Conservation (phyloP, 2,888 invertebrate species). For the Dendrolimus pini region DNA sequence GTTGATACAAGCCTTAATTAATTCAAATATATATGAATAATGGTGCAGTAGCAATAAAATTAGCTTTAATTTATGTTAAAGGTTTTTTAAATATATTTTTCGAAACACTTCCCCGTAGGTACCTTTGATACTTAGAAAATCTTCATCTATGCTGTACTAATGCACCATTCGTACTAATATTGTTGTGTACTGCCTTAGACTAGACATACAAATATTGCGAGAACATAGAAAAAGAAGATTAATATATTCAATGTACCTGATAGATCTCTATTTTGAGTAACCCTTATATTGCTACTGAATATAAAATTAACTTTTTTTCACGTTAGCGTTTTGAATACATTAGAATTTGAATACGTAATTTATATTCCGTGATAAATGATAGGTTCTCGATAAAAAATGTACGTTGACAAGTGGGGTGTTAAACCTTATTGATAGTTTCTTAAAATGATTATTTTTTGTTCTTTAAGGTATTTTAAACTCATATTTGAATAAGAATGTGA, state of each 20-base stretch:
- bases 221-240: too few species aligned
- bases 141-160: too few species aligned
- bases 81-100: not conserved
- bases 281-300: slow-evolving; percentile 20
- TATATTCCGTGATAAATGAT: slow-evolving; percentile 41
- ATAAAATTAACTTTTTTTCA: slow-evolving; percentile 27
- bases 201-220: too few species aligned
- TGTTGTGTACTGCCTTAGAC: too few species aligned
- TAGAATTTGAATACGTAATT: slow-evolving; percentile 28
- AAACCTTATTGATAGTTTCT: slow-evolving; percentile 21
- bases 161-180: too few species aligned
- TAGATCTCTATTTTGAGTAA: not conserved
- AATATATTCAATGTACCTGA: too few species aligned
- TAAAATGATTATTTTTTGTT: slow-evolving; percentile 13
- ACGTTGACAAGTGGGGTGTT: slow-evolving; percentile 11
- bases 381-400: slow-evolving; percentile 18
- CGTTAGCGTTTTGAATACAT: slow-evolving; percentile 31
- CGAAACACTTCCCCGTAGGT: too few species aligned
- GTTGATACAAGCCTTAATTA: too few species aligned
- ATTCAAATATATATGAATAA: not conserved
- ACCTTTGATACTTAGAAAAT: too few species aligned
- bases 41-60: not conserved
- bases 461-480: not conserved
- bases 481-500: slow-evolving; percentile 14
- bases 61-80: not conserved